Evolutionary conservation across 2,797 vertebrate species (phyloP).

Genomic region (Micromesistius poutassou): DNA sequence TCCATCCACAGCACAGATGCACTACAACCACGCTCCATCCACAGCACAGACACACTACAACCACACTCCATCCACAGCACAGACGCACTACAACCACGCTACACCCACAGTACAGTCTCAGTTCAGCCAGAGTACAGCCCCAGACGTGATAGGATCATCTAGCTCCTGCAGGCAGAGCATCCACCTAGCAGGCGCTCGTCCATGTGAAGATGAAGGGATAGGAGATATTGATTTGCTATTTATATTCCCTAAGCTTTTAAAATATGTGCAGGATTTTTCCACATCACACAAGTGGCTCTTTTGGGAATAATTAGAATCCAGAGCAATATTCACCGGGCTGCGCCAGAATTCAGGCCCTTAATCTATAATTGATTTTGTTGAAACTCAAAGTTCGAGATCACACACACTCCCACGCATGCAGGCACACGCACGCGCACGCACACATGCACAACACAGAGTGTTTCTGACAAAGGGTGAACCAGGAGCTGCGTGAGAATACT

Average conservation of each 20-base stretch:
- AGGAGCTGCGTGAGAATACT: no score
- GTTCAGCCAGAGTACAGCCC: no score
- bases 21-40: no score
- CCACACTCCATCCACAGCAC: no score
- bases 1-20: no score
- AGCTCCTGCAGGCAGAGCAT: neutral
- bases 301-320: neutral
- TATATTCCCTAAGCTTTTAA: neutral
- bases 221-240: slow-evolving; percentile 1
- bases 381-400: slow-evolving; percentile 16
- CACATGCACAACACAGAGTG: neutral
- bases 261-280: neutral
- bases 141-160: neutral
- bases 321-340: neutral
- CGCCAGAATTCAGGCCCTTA: neutral
- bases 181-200: neutral
- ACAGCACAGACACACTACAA: no score
- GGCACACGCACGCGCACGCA: neutral
- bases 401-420: neutral
- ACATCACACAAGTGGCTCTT: neutral
- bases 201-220: neutral
- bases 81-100: no score
- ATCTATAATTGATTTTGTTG: slow-evolving; percentile 3
- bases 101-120: no score
- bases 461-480: no score